These are phyloP conservation scores for Botia almorhae DNA, from an alignment of 2,797 vertebrate genomes.

Conservation along the genomic window DNA sequence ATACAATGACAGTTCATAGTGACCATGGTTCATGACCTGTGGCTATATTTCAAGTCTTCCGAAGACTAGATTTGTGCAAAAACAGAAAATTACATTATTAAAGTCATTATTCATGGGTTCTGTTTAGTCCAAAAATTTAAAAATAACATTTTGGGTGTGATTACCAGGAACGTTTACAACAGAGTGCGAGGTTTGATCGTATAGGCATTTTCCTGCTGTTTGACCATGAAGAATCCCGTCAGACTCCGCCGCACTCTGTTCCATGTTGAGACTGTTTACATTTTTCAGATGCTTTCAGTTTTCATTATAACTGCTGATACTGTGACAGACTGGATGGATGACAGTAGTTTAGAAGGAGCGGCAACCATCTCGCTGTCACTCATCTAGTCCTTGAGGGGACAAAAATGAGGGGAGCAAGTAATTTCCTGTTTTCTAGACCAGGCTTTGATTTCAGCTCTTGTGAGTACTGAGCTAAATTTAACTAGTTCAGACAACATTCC, in stretches of 20 bases:
- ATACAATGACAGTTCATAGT: too few relatives aligned
- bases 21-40: too few relatives aligned
- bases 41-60: too few relatives aligned
- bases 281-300: conserved; percentile 8
- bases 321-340: conserved; percentile 24
- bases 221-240: conserved; percentile 20
- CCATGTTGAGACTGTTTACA: not conserved
- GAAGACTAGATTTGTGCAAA: too few relatives aligned
- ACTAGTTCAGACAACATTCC: not conserved
- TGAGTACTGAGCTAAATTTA: conserved; percentile 6
- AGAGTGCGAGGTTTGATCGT: not conserved
- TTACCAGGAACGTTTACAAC: not conserved
- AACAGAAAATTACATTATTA: too few relatives aligned
- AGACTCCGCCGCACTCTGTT: conserved; percentile 5
- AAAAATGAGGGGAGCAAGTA: not conserved
- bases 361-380: conserved; percentile 4
- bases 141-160: not conserved
- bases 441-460: conserved; percentile 4
- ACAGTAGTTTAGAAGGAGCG: not conserved
- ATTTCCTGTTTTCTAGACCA: conserved; percentile 11
- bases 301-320: not conserved
- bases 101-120: too few relatives aligned
- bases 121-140: not conserved
- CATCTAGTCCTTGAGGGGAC: conserved; percentile 1
- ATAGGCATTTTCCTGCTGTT: not conserved